These are phyloP conservation scores for Orthonevra nobilis DNA, from an alignment of 2,888 invertebrate species.

Conservation along the genomic window DNA sequence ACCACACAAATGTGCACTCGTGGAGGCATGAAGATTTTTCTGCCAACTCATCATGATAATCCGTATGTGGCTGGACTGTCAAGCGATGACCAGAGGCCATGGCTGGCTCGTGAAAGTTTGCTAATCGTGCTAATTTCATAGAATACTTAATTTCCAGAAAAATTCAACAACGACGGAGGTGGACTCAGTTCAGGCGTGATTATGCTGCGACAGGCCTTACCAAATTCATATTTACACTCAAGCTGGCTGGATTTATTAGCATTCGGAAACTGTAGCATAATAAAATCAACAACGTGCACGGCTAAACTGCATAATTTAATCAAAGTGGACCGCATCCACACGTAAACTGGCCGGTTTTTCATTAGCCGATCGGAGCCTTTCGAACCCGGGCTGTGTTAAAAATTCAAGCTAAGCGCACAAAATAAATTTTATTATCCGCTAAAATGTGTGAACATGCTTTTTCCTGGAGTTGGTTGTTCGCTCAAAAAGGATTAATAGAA, in stretches of 20 bases:
- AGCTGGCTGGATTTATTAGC: constrained; percentile 5
- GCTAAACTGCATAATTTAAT: constrained; percentile 31
- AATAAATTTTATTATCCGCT: no score
- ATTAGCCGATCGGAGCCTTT: no score
- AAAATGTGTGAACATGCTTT: no score
- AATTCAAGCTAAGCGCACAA: no score
- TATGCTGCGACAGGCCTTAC: constrained; percentile 14
- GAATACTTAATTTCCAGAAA: constrained; percentile 27
- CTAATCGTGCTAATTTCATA: constrained; percentile 38
- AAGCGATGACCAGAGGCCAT: not conserved
- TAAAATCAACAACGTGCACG: not conserved
- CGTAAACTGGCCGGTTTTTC: not conserved
- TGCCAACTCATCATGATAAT: constrained; percentile 25
- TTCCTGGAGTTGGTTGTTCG: no score
- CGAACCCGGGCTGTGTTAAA: no score
- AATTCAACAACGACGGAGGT: no score
- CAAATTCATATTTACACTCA: constrained; percentile 13
- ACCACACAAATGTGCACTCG: not conserved
- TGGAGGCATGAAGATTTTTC: not conserved
- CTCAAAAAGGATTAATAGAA: no score
- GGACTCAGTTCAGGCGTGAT: constrained; percentile 22
- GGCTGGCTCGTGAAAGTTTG: constrained; percentile 4
- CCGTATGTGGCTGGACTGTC: constrained; percentile 21
- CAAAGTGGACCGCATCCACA: not conserved
- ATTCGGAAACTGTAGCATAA: not conserved